Percentiles rank a stretch among this genome's conserved stretches.
Conservation (phyloP, 2,113 vertebrate genomes). For the Pholis gunnellus region DNA sequence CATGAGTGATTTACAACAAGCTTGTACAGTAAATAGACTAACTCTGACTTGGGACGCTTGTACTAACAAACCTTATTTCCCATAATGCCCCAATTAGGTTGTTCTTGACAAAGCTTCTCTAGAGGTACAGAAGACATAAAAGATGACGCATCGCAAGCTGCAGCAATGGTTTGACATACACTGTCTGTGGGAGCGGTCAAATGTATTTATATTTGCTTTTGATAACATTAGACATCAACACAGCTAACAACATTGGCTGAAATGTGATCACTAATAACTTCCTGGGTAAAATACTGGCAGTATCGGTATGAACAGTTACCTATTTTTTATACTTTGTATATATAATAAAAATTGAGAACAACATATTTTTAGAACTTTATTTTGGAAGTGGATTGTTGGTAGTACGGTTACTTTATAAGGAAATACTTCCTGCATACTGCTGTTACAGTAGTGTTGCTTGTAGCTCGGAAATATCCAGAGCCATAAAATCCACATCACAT, state of each 20-base stretch:
- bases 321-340: not conserved
- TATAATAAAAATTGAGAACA: not conserved
- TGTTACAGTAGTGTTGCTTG: not conserved
- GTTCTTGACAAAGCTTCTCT: not conserved
- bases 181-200: too few species aligned
- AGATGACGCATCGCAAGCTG: too few species aligned
- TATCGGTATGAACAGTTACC: not conserved
- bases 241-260: not conserved
- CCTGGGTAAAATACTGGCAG: not conserved
- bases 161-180: too few species aligned
- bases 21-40: not conserved
- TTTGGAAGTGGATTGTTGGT: not conserved
- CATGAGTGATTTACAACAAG: not conserved
- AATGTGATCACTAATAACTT: not conserved
- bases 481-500: not conserved
- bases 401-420: not conserved
- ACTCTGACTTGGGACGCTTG: not conserved
- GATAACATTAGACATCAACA: too few species aligned
- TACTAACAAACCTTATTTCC: not conserved
- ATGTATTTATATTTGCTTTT: too few species aligned
- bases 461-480: not conserved
- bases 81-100: not conserved
- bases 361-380: slow-evolving; percentile 20
- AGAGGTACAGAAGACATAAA: not conserved
- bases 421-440: not conserved